Evolutionary conservation across 1,140 invertebrate species (phyloP).

Genomic region (Apis dorsata): DNA sequence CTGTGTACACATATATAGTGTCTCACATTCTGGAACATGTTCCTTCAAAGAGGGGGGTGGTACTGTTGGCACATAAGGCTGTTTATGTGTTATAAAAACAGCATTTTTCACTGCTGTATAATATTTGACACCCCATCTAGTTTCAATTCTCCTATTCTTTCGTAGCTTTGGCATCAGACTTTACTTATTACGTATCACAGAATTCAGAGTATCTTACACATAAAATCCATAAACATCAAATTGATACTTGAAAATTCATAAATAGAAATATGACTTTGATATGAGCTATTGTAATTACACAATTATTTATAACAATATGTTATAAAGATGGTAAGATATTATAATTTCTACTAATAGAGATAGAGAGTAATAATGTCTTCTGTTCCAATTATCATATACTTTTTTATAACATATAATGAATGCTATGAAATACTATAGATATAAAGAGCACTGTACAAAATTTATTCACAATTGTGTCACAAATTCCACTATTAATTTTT

Average conservation of each 20-base stretch:
- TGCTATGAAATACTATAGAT: not conserved
- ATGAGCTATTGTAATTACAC: not conserved
- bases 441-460: not conserved
- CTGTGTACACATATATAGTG: conserved; percentile 66
- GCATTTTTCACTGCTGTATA: conserved; percentile 66
- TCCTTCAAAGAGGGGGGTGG: conserved; percentile 59
- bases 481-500: conserved; percentile 32
- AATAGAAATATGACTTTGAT: conserved; percentile 1
- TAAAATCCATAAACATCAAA: conserved; percentile 5
- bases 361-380: not conserved
- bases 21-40: conserved; percentile 47
- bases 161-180: conserved; percentile 62
- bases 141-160: conserved; percentile 62
- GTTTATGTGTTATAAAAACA: conserved; percentile 63
- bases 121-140: conserved; percentile 66
- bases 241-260: conserved; percentile 12
- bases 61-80: conserved; percentile 66
- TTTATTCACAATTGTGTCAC: conserved; percentile 1
- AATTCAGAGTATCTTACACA: conserved; percentile 18
- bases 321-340: not conserved
- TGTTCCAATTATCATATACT: conserved; percentile 15
- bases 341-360: conserved; percentile 3
- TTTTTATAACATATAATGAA: conserved; percentile 30
- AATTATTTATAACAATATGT: not conserved
- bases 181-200: conserved; percentile 22